Conservation (phyloP, 1,140 invertebrate genomes). For the Panagrolaimus sp. region DNA sequence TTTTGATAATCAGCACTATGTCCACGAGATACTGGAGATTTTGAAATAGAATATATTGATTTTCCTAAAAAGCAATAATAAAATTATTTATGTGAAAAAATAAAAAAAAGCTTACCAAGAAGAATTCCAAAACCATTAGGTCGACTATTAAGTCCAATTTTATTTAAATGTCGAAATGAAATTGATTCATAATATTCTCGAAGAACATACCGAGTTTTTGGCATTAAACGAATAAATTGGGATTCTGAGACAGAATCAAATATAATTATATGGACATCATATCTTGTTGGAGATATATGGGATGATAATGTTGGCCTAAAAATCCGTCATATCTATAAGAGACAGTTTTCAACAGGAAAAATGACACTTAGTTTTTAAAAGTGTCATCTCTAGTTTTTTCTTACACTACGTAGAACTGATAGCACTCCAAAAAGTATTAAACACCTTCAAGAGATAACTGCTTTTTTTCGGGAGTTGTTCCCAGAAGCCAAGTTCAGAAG, state of each 20-base stretch:
- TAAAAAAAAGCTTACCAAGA: constrained; percentile 8
- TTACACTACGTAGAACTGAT: too few relatives aligned
- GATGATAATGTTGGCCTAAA: neutral
- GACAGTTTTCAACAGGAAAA: neutral
- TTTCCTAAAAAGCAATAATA: constrained; percentile 6
- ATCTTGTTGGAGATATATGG: too few relatives aligned
- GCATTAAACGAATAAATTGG: constrained; percentile 17
- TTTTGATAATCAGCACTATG: neutral
- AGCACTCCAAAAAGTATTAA: too few relatives aligned
- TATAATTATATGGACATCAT: constrained; percentile 17
- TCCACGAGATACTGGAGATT: neutral
- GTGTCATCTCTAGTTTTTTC: too few relatives aligned
- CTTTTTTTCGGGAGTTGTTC: too few relatives aligned
- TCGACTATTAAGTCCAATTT: constrained; percentile 20
- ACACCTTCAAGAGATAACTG: too few relatives aligned
- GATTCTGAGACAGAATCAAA: constrained; percentile 20
- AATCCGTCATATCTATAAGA: neutral
- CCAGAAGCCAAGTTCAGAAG: too few relatives aligned
- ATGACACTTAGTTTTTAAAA: too few relatives aligned
- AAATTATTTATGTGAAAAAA: neutral
- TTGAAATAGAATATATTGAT: neutral
- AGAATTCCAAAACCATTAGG: constrained; percentile 23
- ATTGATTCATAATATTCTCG: constrained; percentile 23
- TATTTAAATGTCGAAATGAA: constrained; percentile 21
- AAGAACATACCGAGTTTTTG: constrained; percentile 16